Conservation (phyloP, 2,797 vertebrate genomes). For the Sebastes steindachneri region DNA sequence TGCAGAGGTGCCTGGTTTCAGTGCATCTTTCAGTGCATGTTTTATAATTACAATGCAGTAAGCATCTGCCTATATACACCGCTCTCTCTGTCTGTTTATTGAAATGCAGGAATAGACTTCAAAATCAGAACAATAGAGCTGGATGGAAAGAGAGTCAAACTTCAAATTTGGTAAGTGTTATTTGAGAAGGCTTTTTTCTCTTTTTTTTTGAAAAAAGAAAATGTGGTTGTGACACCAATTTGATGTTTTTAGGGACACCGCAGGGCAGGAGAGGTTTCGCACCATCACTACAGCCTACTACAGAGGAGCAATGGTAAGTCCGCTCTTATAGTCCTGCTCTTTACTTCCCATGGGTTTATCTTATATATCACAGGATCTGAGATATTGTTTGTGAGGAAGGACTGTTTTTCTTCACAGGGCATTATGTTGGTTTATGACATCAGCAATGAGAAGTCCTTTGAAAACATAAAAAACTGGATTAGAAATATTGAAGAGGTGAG, state of each 20-base stretch:
- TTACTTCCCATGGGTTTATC: background rate
- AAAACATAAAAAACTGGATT: constrained; percentile 99
- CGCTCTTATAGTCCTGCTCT: background rate
- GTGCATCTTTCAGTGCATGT: background rate
- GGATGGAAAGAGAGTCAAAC: constrained; percentile 98
- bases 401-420: constrained; percentile 81
- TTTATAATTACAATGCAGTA: background rate
- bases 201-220: too few species aligned
- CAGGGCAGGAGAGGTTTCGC: constrained; percentile 97
- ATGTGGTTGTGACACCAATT: background rate
- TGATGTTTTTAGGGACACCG: constrained; percentile 89
- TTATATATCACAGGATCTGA: constrained; percentile 3
- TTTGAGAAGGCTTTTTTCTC: background rate
- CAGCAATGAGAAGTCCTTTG: constrained; percentile 98
- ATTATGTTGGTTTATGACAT: constrained; percentile 99
- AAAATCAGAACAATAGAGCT: constrained; percentile 99
- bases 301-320: constrained; percentile 96
- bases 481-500: constrained; percentile 98
- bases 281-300: constrained; percentile 99
- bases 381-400: background rate
- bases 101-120: constrained; percentile 96
- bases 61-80: background rate
- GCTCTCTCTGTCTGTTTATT: constrained; percentile 23
- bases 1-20: background rate
- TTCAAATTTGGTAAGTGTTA: constrained; percentile 95